Base-by-base conservation (phyloP, 1,140 invertebrate species). In the Hylyphantes graminicola region DNA sequence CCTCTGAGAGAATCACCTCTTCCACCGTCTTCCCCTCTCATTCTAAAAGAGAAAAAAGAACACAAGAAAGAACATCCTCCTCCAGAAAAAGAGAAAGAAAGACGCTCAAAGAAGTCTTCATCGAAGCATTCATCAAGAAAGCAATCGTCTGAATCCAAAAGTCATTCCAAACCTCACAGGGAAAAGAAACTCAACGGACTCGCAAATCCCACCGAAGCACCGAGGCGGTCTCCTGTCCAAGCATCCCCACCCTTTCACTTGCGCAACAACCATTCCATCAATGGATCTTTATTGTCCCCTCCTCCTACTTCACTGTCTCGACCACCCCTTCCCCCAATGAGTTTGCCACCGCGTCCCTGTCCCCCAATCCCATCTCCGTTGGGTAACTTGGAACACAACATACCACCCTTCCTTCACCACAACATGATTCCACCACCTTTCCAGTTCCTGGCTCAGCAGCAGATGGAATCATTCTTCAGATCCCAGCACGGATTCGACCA, bases 391-490 rank as follows among this genome's bases (percentile, higher is more conserved):
- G 68, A 65, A 9, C 68, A 17, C 7, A 57, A 15, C 68, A 54
- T 67, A 51, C 79, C 73, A 21, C 78, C 78, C 2, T 83, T 83
- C 19, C 59, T 83, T 21, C 80, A 61, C 0, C 72, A 57, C 9
- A 74, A 74, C 21, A 51, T 73, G 7, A 50, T 83, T 19, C 59
- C 72, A 0, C 80, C 80, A 15, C 82, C 82, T 59, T 85, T 85
- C 55, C 82, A 85, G 5, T 76, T 85, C 53, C 74, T 85, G 15
- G 82, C 82, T 48, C 82, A 85, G 35, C 82, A 85, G n/a, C 82
- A 85, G 53, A 85, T 85, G 82, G 82, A 85, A 75, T 73, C 82
- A 0, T 48, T 85, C n/a, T 63, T 85, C 6, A 57, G 82, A 59
- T 76, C 82, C 50, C 82, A 85, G n/a, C 73, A 85, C 70, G 73